Evolutionary conservation across 1,140 invertebrate species (phyloP).

Genomic region (Pseudachorutes palmiensis): DNA sequence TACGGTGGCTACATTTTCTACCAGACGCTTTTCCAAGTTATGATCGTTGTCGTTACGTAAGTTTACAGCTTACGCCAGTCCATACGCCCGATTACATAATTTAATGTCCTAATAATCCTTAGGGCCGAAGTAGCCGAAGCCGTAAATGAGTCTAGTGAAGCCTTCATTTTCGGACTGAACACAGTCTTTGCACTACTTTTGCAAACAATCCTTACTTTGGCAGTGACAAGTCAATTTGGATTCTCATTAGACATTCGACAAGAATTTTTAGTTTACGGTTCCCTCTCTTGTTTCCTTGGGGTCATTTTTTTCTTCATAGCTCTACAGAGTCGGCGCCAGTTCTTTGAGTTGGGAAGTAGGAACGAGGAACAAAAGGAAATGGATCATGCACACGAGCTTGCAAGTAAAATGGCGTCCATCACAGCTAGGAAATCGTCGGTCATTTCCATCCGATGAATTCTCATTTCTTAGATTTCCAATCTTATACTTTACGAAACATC

Average conservation of each 20-base stretch:
- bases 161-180: slow-evolving; percentile 81
- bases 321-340: not conserved
- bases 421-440: not conserved
- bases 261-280: slow-evolving; percentile 55
- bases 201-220: slow-evolving; percentile 65
- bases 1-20: slow-evolving; percentile 67
- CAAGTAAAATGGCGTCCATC: not conserved
- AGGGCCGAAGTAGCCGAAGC: slow-evolving; percentile 75
- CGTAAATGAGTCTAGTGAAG: slow-evolving; percentile 71
- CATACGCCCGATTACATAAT: too few species aligned
- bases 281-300: slow-evolving; percentile 47
- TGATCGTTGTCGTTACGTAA: slow-evolving; percentile 76
- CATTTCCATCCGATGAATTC: too few species aligned
- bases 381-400: not conserved
- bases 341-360: not conserved
- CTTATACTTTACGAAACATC: too few species aligned
- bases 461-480: too few species aligned
- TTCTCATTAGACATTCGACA: slow-evolving; percentile 40
- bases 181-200: slow-evolving; percentile 67
- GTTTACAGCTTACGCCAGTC: slow-evolving; percentile 30
- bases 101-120: slow-evolving; percentile 14
- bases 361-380: not conserved
- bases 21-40: slow-evolving; percentile 68
- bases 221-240: slow-evolving; percentile 49
- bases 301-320: not conserved